A percentile compares a stretch with the other conserved stretches of the same genome.
Conservation (phyloP, 2,888 invertebrate genomes). For the Unio delphinus region DNA sequence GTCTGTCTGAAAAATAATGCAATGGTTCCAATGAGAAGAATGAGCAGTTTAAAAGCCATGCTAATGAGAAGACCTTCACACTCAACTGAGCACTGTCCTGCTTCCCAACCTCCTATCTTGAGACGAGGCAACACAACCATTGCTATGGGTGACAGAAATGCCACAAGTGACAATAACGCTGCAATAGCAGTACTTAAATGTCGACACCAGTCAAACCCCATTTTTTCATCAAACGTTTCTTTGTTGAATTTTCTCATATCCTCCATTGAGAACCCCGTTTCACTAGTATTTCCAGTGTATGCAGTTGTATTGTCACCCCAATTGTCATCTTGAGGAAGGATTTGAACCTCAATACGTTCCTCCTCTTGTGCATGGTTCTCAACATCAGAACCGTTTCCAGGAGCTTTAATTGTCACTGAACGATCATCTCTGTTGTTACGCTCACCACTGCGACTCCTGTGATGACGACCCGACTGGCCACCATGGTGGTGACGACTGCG, state of each 20-base stretch:
- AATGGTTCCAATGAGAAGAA: constrained; percentile 92
- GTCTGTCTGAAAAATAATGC: constrained; percentile 90
- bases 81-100: constrained; percentile 52
- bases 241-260: constrained; percentile 75
- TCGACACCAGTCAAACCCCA: constrained; percentile 67
- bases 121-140: constrained; percentile 96
- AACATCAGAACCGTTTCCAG: constrained; percentile 52
- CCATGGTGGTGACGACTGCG: constrained; percentile 45
- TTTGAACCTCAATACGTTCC: constrained; percentile 89
- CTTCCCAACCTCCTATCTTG: constrained; percentile 75
- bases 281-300: constrained; percentile 93
- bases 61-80: constrained; percentile 91
- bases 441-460: constrained; percentile 47
- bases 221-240: constrained; percentile 54
- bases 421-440: constrained; percentile 53
- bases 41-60: constrained; percentile 90
- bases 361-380: constrained; percentile 53
- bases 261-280: constrained; percentile 94
- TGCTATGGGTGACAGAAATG: constrained; percentile 91
- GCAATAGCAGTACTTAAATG: constrained; percentile 88
- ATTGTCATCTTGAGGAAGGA: constrained; percentile 95
- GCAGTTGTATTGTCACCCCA: constrained; percentile 99
- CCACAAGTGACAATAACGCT: constrained; percentile 83
- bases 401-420: constrained; percentile 62
- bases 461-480: constrained; percentile 20